Base-by-base conservation (phyloP, 2,797 vertebrate species). In the Buphagus erythrorhynchus region DNA sequence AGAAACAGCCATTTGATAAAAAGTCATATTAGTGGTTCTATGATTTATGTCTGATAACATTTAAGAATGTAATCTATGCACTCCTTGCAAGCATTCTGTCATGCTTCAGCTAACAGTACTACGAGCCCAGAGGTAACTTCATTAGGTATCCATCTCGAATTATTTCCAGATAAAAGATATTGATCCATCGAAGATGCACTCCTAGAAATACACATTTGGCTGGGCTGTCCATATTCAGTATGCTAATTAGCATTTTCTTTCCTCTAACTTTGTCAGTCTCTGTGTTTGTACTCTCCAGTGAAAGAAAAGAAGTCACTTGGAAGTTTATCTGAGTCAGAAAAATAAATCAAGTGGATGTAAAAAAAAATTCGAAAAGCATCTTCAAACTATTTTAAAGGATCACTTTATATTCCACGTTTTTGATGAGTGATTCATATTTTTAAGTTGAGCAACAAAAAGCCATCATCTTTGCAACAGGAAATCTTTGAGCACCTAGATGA, bases 371-470 rank as follows among this genome's bases (percentile, higher is more conserved):
- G 88, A 90, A 96, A 86, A 33, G 8, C 19, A 51, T 74, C 49
- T 55, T 83, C 68, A 93, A 86, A 65, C 18, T 72, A 46, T 72
- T 77, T 76, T 26, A 90, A 86, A 90, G 19, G 16, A 78, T 16
- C 8, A n/a, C 28, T 96, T 95, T 43, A 68, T 77, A 71, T 51
- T 93, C n/a, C 36, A 72, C 31, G 71, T 80, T 95, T 94, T 88
- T 95, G 38, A 80, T 74, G 57, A 94, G 26, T 49, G 68, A 76
- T 78, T 88, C 58, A 61, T 71, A 68, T 86, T 94, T 95, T 91
- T 77, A 82, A 77, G 45, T 4, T 91, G 49, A 88, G 42, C 24
- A 81, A 73, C 25, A 84, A 65, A 91, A 91, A 65, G 35, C 21
- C 29, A 62, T 59, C 59, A 36, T 89, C 45, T 88, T 87, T 96